phyloP scores from a whole-genome alignment of 2,888 invertebrate species.

The Drosophila rubida region DNA sequence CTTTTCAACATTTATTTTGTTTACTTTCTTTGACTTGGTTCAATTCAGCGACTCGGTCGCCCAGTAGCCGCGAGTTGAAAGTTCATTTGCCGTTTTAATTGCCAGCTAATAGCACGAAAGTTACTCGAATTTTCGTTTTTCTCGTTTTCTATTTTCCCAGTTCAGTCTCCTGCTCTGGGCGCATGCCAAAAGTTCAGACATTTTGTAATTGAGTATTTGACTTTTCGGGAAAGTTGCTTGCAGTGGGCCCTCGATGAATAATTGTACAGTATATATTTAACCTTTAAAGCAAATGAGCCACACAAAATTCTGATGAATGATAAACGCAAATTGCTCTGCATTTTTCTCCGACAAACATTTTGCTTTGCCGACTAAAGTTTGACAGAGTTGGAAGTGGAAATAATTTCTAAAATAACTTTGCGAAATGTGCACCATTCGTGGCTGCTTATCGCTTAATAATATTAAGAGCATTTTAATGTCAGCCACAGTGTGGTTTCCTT shows the following conservation, averaged over 20 bases:
- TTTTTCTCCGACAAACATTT: neutral
- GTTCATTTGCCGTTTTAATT: constrained; percentile 80
- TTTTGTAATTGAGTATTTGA: constrained; percentile 41
- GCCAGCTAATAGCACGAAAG: constrained; percentile 76
- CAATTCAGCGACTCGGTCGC: constrained; percentile 34
- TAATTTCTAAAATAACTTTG: neutral
- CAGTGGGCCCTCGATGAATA: constrained; percentile 19
- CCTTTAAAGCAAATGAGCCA: constrained; percentile 7
- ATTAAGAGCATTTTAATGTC: neutral
- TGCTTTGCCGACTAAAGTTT: neutral
- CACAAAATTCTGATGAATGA: neutral
- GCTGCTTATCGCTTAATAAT: neutral
- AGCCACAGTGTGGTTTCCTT: too few relatives aligned
- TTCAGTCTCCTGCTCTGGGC: constrained; percentile 21
- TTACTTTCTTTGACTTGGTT: constrained; percentile 76
- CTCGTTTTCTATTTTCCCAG: constrained; percentile 6
- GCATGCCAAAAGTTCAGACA: constrained; percentile 34
- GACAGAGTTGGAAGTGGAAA: neutral
- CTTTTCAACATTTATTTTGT: constrained; percentile 63
- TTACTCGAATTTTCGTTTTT: constrained; percentile 54
- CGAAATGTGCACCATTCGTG: neutral
- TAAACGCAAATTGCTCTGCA: neutral
- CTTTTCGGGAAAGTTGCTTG: constrained; percentile 26
- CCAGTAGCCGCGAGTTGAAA: constrained; percentile 54
- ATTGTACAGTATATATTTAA: constrained; percentile 11